phyloP scores from a whole-genome alignment of 2,113 vertebrate genomes.

The Melanostigma gelatinosum region DNA sequence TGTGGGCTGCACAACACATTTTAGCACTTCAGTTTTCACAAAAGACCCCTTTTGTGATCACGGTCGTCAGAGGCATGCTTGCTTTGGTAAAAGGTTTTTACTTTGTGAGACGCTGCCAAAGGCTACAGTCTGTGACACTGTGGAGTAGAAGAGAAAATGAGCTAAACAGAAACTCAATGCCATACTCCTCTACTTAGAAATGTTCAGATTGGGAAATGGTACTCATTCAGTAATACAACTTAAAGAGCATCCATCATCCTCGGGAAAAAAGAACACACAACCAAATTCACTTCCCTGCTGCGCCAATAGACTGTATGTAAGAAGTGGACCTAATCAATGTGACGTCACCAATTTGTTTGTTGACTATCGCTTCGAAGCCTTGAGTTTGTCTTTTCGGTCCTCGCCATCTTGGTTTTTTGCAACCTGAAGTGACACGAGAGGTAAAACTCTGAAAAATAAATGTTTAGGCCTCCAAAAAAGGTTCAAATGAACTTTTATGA shows the following conservation, averaged over 20 bases:
- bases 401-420: background rate
- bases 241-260: background rate
- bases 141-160: background rate
- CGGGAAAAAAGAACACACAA: background rate
- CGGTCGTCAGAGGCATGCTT: background rate
- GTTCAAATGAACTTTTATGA: background rate
- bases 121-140: background rate
- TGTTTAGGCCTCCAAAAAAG: no score
- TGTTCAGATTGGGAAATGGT: slow-evolving; percentile 14
- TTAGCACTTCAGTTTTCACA: slow-evolving; percentile 11
- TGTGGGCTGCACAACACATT: slow-evolving; percentile 12
- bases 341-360: background rate
- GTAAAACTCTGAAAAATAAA: no score
- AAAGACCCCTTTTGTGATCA: slow-evolving; percentile 26
- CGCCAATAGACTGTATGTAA: background rate
- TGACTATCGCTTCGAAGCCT: no score
- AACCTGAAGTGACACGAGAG: background rate
- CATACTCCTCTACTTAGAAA: background rate
- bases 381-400: background rate
- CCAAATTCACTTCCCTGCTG: slow-evolving; percentile 3
- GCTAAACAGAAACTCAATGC: background rate
- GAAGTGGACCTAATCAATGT: background rate
- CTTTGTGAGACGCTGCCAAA: slow-evolving; percentile 14
- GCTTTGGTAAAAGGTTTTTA: slow-evolving; percentile 15
- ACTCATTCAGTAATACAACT: background rate